Evolutionary conservation across 2,888 invertebrate genomes (phyloP).

Genomic region (Vandiemenella viatica): DNA sequence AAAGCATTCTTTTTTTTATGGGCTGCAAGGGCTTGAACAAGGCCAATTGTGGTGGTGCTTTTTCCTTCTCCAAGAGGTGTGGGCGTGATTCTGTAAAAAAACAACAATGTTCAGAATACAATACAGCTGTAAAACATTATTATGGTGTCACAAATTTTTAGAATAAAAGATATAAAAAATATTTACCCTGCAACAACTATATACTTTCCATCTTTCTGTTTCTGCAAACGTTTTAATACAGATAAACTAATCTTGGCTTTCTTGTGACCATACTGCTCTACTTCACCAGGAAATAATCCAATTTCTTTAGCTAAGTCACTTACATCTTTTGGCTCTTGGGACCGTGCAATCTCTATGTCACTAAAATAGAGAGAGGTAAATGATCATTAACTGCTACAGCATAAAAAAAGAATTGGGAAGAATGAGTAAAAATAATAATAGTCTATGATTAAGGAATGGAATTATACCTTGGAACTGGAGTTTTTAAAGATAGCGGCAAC

Average conservation of each 20-base stretch:
- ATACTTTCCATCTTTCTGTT: slow-evolving; percentile 68
- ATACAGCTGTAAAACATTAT: not conserved
- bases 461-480: slow-evolving; percentile 69
- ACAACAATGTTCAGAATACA: not conserved
- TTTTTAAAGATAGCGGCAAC: slow-evolving; percentile 44
- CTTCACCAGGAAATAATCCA: slow-evolving; percentile 62
- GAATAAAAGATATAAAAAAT: not conserved
- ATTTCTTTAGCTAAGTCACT: slow-evolving; percentile 64
- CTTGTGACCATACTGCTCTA: slow-evolving; percentile 79
- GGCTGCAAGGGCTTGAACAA: slow-evolving; percentile 81
- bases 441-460: too few species aligned
- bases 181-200: slow-evolving; percentile 85
- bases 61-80: slow-evolving; percentile 99
- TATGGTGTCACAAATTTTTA: not conserved
- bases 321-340: slow-evolving; percentile 78
- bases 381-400: not conserved
- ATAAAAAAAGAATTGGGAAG: not conserved
- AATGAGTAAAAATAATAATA: too few species aligned
- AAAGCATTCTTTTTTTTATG: slow-evolving; percentile 75
- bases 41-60: slow-evolving; percentile 85
- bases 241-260: slow-evolving; percentile 86
- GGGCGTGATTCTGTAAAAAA: slow-evolving; percentile 68
- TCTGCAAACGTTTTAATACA: slow-evolving; percentile 56
- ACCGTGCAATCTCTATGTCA: slow-evolving; percentile 80
- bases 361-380: slow-evolving; percentile 27